Evolutionary conservation across 2,113 vertebrate species (phyloP).

Genomic region (Tamias sibiricus): DNA sequence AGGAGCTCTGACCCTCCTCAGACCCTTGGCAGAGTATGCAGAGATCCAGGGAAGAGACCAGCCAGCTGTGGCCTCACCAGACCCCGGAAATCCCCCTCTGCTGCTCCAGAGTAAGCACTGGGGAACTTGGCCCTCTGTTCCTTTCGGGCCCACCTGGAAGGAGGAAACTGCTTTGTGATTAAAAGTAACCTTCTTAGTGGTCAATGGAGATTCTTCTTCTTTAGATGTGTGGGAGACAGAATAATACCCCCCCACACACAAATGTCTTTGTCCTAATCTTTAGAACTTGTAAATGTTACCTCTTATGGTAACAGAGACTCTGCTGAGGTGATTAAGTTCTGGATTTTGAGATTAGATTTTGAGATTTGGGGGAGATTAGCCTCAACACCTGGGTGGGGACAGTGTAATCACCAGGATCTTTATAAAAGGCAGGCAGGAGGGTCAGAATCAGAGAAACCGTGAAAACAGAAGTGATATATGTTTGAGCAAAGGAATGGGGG

Average conservation of each 20-base stretch:
- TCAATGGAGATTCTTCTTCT: not conserved
- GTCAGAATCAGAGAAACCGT: not conserved
- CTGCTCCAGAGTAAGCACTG: constrained; percentile 66
- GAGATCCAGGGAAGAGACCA: constrained; percentile 48
- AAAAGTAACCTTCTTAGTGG: not conserved
- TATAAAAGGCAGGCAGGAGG: not conserved
- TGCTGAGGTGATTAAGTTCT: not conserved
- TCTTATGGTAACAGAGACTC: not conserved
- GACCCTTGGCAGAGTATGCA: constrained; percentile 69
- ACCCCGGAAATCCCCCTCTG: not conserved
- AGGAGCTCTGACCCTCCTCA: constrained; percentile 81
- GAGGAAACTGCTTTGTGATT: not conserved
- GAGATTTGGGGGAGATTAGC: too few species aligned
- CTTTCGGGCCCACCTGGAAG: not conserved
- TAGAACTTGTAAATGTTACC: not conserved
- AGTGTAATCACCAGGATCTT: not conserved
- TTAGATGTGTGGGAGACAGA: not conserved
- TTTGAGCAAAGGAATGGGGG: not conserved
- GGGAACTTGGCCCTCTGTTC: not conserved
- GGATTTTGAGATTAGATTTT: too few species aligned
- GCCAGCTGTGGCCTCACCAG: not conserved
- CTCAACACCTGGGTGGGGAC: not conserved
- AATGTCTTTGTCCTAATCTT: not conserved
- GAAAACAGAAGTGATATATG: too few species aligned
- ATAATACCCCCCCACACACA: not conserved